Conservation (phyloP, 2,888 invertebrate genomes). For the Zelleria hepariella region DNA sequence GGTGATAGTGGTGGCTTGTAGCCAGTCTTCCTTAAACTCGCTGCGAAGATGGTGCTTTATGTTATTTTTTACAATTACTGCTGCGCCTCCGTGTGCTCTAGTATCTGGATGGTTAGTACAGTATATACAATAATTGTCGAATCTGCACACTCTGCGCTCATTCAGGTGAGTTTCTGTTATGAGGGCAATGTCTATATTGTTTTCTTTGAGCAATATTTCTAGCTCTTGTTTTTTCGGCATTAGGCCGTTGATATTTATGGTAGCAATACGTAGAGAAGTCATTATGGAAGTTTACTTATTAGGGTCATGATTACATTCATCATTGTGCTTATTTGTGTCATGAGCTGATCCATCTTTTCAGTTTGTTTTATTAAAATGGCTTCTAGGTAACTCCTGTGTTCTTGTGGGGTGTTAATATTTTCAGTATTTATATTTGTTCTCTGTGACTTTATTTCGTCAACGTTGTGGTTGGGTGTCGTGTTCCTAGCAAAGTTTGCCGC, state of each 20-base stretch:
- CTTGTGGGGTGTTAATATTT: too few relatives aligned
- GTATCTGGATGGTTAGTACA: constrained; percentile 9
- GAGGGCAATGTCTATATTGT: too few relatives aligned
- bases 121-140: too few relatives aligned
- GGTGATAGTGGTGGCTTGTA: constrained; percentile 8
- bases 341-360: constrained; percentile 14
- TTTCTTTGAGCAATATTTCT: constrained; percentile 6
- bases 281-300: constrained; percentile 8
- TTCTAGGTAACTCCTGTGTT: constrained; percentile 7
- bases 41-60: constrained; percentile 8
- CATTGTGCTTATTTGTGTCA: constrained; percentile 14
- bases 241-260: constrained; percentile 18
- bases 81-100: constrained; percentile 11
- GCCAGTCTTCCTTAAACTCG: not conserved
- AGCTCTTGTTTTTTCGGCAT: constrained; percentile 13
- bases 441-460: not conserved
- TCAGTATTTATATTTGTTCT: too few relatives aligned
- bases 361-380: constrained; percentile 12
- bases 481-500: too few relatives aligned
- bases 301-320: constrained; percentile 12
- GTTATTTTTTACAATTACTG: constrained; percentile 7
- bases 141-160: too few relatives aligned
- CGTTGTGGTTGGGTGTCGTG: too few relatives aligned
- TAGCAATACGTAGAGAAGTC: constrained; percentile 11
- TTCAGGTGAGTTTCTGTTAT: too few relatives aligned